phyloP scores from a whole-genome alignment of 2,888 invertebrate species.

The Penaeus monodon region DNA sequence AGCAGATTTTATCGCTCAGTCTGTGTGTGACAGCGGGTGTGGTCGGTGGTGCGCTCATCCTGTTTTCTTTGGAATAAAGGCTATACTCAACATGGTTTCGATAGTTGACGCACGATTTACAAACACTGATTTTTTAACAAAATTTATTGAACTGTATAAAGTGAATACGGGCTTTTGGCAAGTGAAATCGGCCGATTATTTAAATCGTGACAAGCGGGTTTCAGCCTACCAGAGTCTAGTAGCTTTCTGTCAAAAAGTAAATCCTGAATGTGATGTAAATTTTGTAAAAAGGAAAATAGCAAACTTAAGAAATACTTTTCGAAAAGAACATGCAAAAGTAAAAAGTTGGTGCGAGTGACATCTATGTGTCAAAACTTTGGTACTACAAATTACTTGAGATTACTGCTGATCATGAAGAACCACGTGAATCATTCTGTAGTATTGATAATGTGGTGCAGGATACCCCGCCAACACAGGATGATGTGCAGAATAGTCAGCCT shows the following conservation, averaged over 20 bases:
- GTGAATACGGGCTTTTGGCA: conserved; percentile 21
- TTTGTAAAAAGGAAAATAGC: conserved; percentile 30
- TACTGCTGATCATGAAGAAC: conserved; percentile 32
- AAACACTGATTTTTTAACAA: conserved; percentile 3
- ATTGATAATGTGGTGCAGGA: conserved; percentile 19
- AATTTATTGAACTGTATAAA: conserved; percentile 28
- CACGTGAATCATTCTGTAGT: conserved; percentile 35
- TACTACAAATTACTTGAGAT: conserved; percentile 22
- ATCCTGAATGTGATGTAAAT: conserved; percentile 26
- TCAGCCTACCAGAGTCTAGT: conserved; percentile 24
- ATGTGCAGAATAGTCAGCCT: not conserved
- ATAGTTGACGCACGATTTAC: too few species aligned
- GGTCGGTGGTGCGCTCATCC: too few species aligned
- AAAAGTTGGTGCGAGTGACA: conserved; percentile 12
- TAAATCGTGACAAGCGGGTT: conserved; percentile 23
- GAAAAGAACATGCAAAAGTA: conserved; percentile 33
- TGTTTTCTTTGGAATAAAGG: too few species aligned
- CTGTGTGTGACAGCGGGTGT: too few species aligned
- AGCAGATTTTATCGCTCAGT: too few species aligned
- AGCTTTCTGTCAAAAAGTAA: conserved; percentile 26
- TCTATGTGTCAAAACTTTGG: conserved; percentile 32
- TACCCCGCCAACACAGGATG: conserved; percentile 15
- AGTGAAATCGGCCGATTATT: conserved; percentile 4
- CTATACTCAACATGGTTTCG: not conserved
- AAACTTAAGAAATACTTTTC: conserved; percentile 22